These are phyloP conservation scores for Battus philenor DNA, from an alignment of 1,140 invertebrate species.

Conservation along the genomic window DNA sequence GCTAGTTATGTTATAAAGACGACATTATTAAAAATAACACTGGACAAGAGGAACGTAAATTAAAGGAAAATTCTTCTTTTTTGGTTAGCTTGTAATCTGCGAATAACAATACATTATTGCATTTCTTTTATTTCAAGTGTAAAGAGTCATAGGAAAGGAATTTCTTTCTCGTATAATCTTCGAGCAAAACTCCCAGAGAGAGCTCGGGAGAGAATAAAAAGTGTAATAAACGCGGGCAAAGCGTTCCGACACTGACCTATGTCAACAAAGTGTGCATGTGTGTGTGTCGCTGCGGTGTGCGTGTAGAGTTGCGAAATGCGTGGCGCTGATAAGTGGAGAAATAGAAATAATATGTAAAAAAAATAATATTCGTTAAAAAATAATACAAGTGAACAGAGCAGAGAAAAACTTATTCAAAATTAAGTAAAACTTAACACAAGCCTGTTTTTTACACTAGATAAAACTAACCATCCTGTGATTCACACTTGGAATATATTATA, in stretches of 20 bases:
- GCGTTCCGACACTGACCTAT: constrained; percentile 58
- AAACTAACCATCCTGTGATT: too few relatives aligned
- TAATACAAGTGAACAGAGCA: too few relatives aligned
- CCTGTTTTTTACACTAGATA: too few relatives aligned
- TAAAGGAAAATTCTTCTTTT: not conserved
- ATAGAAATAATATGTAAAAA: constrained; percentile 7
- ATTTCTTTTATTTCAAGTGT: constrained; percentile 3
- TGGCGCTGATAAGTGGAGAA: constrained; percentile 3
- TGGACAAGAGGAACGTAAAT: too few relatives aligned
- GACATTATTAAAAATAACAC: too few relatives aligned
- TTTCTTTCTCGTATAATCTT: constrained; percentile 13
- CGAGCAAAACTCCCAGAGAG: constrained; percentile 9
- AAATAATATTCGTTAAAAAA: too few relatives aligned
- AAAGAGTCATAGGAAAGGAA: constrained; percentile 10
- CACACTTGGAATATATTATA: too few relatives aligned
- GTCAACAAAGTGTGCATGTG: constrained; percentile 45
- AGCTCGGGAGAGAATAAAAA: constrained; percentile 31
- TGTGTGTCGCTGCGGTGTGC: constrained; percentile 19
- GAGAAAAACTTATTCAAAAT: too few relatives aligned
- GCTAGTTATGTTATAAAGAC: too few relatives aligned
- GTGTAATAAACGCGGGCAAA: constrained; percentile 23
- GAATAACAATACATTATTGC: not conserved
- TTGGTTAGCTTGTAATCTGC: not conserved
- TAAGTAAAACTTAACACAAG: too few relatives aligned
- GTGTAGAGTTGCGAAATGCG: constrained; percentile 9